Conservation (phyloP, 2,888 invertebrate species). For the Listrodromus nycthemerus region DNA sequence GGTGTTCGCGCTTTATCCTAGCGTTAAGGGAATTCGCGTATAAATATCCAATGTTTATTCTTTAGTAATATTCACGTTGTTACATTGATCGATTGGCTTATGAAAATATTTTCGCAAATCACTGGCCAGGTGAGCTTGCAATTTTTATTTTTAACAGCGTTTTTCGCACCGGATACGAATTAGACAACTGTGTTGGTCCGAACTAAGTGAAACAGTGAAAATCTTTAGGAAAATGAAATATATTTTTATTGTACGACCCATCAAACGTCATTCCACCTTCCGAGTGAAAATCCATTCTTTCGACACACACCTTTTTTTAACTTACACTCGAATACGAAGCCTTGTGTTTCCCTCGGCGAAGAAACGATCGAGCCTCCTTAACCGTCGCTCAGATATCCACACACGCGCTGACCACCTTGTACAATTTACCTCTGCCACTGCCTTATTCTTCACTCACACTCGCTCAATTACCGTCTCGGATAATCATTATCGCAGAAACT, state of each 20-base stretch:
- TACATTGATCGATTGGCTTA: no score
- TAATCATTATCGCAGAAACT: slow-evolving; percentile 81
- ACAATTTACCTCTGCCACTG: slow-evolving; percentile 40
- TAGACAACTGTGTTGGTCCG: not conserved
- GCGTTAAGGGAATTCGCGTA: slow-evolving; percentile 8
- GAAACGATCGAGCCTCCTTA: slow-evolving; percentile 36
- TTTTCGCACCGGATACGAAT: not conserved
- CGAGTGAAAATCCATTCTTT: not conserved
- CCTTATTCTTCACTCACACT: slow-evolving; percentile 71
- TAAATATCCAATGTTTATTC: not conserved
- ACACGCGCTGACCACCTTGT: slow-evolving; percentile 25
- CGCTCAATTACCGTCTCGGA: slow-evolving; percentile 80
- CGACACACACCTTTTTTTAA: not conserved
- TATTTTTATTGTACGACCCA: not conserved
- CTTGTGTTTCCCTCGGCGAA: not conserved
- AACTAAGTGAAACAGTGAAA: not conserved
- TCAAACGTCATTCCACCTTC: not conserved
- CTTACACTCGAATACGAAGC: not conserved
- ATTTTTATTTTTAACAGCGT: not conserved
- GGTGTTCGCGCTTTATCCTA: not conserved
- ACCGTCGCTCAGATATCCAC: slow-evolving; percentile 33
- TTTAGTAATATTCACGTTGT: not conserved
- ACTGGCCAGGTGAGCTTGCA: no score
- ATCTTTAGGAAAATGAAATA: slow-evolving; percentile 12
- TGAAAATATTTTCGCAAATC: no score